Evolutionary conservation across 1,140 invertebrate genomes (phyloP), one percentile per base, ranked within the genome.

Genomic region (Akabosia matsudoensis): DNA sequence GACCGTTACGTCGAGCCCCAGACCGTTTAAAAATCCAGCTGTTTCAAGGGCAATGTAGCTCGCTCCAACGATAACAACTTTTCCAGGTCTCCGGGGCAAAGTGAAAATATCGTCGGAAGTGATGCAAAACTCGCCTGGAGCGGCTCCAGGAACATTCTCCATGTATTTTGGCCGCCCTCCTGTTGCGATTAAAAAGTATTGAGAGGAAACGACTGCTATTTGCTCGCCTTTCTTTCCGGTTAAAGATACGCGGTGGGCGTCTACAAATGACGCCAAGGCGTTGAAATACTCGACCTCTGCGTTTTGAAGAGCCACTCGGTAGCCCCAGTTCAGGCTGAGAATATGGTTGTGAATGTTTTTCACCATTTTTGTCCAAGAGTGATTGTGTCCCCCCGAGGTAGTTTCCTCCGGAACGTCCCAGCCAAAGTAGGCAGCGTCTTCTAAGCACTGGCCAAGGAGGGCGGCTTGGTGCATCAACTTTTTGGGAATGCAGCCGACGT

Each of bases 1-100:
- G 28, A 98, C 89, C 4, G 94, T 96, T 0, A 94, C 90, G 77
- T 96, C 91, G 83, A 74, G 82, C 10, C 89, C 90, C 45, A 91
- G 74, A 0, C 86, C 89, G 31, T 84, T 81, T 3, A 91, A 83
- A 81, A 91, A 91, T 13, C 90, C 90, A 28, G 90, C 91, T 83
- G 90, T 91, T 83, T 92, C 91, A n/a, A 92, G 83, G 2, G 91
- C 88, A 70, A 92, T 88, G 79, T 92, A 91, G 3, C 87, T 89
- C 0, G 88, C 91, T n/a, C 91, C 91, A 24, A 92, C 85, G 31
- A 89, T 84, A 10, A 92, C 83, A 1, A 90, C 91, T 82, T 90
- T 91, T 10, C 90, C 91, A 33, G 91, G 91, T 75, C 84, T 83
- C 78, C 90, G 85, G 1, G 84, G 82, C 74, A 92, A 82, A 1